A percentile compares a stretch with the other conserved stretches of the same genome.
Conservation (phyloP, 2,797 vertebrate species). For the Myioborus miniatus region DNA sequence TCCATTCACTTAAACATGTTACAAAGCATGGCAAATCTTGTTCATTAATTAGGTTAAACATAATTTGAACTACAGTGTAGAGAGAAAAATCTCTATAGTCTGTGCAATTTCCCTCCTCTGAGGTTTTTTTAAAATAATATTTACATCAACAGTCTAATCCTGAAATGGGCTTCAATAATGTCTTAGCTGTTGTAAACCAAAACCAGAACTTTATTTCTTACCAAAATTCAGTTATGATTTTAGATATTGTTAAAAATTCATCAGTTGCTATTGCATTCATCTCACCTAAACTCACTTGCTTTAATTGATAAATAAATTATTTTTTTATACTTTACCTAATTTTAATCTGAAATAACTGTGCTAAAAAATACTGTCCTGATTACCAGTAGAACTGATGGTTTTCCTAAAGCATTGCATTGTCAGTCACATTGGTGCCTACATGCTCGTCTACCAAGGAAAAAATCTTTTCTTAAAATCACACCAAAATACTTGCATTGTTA, state of each 20-base stretch:
- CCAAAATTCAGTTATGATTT: neutral
- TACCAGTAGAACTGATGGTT: neutral
- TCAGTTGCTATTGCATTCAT: neutral
- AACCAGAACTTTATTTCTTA: neutral
- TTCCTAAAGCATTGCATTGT: neutral
- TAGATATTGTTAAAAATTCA: neutral
- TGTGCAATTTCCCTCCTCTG: fast-evolving
- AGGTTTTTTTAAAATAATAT: neutral
- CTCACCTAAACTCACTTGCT: neutral
- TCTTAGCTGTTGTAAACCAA: neutral
- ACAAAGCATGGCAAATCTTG: neutral
- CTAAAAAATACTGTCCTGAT: neutral
- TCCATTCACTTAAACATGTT: neutral
- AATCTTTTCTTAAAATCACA: neutral
- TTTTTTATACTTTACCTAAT: neutral
- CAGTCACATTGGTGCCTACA: neutral
- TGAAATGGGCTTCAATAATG: neutral
- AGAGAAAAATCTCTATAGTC: neutral
- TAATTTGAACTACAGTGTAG: neutral
- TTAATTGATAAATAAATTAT: neutral
- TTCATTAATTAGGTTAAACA: neutral
- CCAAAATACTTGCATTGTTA: neutral
- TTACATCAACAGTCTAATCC: neutral
- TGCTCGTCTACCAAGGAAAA: neutral
- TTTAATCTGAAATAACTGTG: neutral